Evolutionary conservation across 2,797 vertebrate species (phyloP), one percentile per base, ranked within the genome.

Genomic region (Phoxinus dragarum): DNA sequence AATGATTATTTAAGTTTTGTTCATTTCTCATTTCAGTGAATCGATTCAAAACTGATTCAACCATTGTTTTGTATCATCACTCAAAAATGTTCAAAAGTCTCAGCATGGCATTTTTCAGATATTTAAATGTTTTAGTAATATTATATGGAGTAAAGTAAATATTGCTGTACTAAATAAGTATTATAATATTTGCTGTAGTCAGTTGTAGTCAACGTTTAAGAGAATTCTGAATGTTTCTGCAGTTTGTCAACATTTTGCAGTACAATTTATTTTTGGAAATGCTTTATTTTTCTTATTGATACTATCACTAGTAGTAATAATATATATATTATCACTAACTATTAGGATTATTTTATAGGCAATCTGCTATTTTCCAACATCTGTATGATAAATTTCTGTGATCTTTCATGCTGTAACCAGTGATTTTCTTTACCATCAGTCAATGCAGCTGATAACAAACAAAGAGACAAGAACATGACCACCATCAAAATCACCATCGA

Each of bases 361-460:
- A 44, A 66, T 80, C 17, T 49, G 59, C 10, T 34, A 14, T 66
- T 23, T 79, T 44, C 16, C 5, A 61, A 44, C 17, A 66, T 67
- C 61, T 67, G 42, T 7, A 71, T 81, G n/a, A 42, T 56, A 79
- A 79, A 31, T 34, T 6, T 64, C 38, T 64, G 40, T 79, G 56
- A 21, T 59, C 11, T 81, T 59, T 59, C 4, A 61, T 82, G 36
- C 56, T 64, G 27, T 77, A 81, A 68, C 14, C 56, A 54, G 8
- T 17, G 52, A 21, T 91, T 92, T 86, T 93, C 93, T 90, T 86
- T 14, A 88, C 93, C 92, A 78, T 31, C 94, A 99, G 98, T 99
- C 84, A 99, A 99, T 85, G 98, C 98, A 86, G 98, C 98, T 83
- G 98, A 99, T 93, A 99, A 99, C 95, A 99, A 99, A 90, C 98